Evolutionary conservation across 1,140 invertebrate genomes (phyloP).

Genomic region (Drosophila funebris): DNA sequence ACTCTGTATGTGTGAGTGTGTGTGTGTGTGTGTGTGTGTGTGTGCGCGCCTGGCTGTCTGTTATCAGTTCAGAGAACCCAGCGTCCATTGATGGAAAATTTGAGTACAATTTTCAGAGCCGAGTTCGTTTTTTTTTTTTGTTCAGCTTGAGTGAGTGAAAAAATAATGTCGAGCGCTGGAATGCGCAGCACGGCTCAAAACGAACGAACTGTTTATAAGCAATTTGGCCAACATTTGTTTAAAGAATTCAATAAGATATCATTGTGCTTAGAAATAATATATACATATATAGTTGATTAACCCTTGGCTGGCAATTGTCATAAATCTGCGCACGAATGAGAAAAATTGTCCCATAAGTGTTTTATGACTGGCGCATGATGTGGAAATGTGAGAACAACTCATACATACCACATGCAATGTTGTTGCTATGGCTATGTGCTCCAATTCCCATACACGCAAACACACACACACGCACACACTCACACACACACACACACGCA

Average conservation of each 20-base stretch:
- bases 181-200: constrained; percentile 11
- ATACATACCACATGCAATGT: constrained; percentile 21
- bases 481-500: constrained; percentile 27
- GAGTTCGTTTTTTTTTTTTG: constrained; percentile 9
- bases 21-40: constrained; percentile 7
- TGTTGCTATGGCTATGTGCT: constrained; percentile 49
- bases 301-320: constrained; percentile 51
- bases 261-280: constrained; percentile 47
- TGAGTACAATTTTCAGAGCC: constrained; percentile 25
- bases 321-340: constrained; percentile 47
- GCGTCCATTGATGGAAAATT: constrained; percentile 75
- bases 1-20: constrained; percentile 37
- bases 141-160: constrained; percentile 56
- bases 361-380: constrained; percentile 71
- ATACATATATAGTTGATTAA: constrained; percentile 55
- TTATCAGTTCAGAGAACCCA: constrained; percentile 75
- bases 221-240: constrained; percentile 58
- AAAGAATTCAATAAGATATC: constrained; percentile 42
- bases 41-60: constrained; percentile 42
- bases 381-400: constrained; percentile 14
- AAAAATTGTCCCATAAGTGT: constrained; percentile 72
- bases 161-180: constrained; percentile 44
- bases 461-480: constrained; percentile 25
- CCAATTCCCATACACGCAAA: constrained; percentile 57
- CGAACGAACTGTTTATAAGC: constrained; percentile 63